Evolutionary conservation across 2,113 vertebrate genomes (phyloP), one percentile per base, ranked within the genome.

Genomic region (Corvus moneduloides): DNA sequence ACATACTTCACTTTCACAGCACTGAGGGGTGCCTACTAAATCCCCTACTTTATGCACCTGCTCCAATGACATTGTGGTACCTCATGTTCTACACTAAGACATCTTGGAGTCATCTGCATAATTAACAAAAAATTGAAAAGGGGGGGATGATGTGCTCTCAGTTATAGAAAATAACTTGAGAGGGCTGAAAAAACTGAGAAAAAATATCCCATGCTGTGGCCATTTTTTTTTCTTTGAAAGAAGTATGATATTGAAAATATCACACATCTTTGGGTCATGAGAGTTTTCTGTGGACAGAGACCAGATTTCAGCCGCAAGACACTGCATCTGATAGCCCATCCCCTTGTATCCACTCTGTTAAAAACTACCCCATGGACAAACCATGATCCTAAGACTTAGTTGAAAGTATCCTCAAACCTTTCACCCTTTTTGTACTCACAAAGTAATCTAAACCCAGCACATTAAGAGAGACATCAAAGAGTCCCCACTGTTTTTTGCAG

Each of bases 401-500:
- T 97, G 97, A 97, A 98, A 98, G 97, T 96, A 95, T 95, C 91
- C 94, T 82, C 96, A 90, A 97, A 96, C 97, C 96, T 97, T 98
- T 97, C 93, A 94, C 97, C 96, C 85, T 95, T 95, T 95, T 88
- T 96, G 84, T 94, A 94, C 97, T 97, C 77, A 62, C 96, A 97
- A 97, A 98, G 96, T 94, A 97, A 98, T 98, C 96, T 96, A 96
- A 97, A 97, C 94, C 95, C 86, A 84, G 94, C 94, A 97, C 93
- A 97, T 98, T 97, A 98, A 96, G 95, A 95, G 94, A 97, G 76
- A 97, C 97, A 98, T 98, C 97, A 98, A 98, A 98, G 97, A 67
- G 81, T 76, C 48, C 87, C 64, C 87, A 91, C 96, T 94, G 95
- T 95, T 98, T 98, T 95, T 97, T 97, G 94, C 97, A 96, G 97